Conservation (phyloP, 1,140 invertebrate genomes). For the Aphidius ervi region DNA sequence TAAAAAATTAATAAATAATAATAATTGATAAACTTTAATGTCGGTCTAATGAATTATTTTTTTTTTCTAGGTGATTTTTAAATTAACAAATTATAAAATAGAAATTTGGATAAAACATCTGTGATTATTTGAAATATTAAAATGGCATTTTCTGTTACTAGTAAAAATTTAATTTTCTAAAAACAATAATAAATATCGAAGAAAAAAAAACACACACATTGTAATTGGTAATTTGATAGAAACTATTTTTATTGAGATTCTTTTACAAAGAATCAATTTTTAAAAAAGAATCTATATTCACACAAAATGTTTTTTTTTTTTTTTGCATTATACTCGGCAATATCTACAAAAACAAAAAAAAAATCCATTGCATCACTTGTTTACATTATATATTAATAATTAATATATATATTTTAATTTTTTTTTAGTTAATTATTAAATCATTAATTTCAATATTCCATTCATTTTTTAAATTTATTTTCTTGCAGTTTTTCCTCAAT, state of each 20-base stretch:
- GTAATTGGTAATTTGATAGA: slow-evolving; percentile 46
- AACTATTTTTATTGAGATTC: slow-evolving; percentile 55
- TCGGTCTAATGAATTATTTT: too few relatives aligned
- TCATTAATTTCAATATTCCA: slow-evolving; percentile 5
- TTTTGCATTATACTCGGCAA: slow-evolving; percentile 39
- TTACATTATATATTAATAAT: slow-evolving; percentile 20
- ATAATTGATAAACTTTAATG: too few relatives aligned
- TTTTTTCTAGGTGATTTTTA: too few relatives aligned
- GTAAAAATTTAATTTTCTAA: too few relatives aligned
- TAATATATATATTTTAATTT: slow-evolving; percentile 37
- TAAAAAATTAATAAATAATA: too few relatives aligned
- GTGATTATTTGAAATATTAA: too few relatives aligned
- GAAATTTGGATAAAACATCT: too few relatives aligned
- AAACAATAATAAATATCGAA: not conserved
- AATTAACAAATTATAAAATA: too few relatives aligned
- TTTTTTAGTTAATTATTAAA: slow-evolving; percentile 15
- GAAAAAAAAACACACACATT: slow-evolving; percentile 16
- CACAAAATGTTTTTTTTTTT: slow-evolving; percentile 41
- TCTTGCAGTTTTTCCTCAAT: slow-evolving; percentile 35
- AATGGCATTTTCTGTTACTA: too few relatives aligned
- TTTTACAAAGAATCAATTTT: slow-evolving; percentile 54
- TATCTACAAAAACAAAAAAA: slow-evolving; percentile 52
- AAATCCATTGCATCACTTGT: slow-evolving; percentile 45
- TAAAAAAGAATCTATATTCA: slow-evolving; percentile 53
- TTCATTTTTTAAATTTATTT: not conserved